Conservation (phyloP, 2,888 invertebrate genomes). For the Ophion slaviceki region DNA sequence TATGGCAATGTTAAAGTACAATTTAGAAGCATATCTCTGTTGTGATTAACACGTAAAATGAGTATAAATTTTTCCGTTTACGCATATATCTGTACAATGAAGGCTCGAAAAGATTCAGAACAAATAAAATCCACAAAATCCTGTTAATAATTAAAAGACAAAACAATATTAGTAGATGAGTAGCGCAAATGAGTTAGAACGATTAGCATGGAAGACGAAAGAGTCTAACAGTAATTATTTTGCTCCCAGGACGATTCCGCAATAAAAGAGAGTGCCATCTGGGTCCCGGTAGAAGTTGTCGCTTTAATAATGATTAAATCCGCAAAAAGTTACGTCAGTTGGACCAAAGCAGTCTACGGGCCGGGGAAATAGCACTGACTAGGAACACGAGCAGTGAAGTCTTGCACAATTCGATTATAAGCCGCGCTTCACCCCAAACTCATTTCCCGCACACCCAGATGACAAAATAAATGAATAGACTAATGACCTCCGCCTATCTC, state of each 20-base stretch:
- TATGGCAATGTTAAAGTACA: too few relatives aligned
- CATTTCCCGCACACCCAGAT: slow-evolving; percentile 20
- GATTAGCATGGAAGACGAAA: slow-evolving; percentile 15
- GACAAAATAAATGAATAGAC: slow-evolving; percentile 36
- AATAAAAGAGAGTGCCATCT: slow-evolving; percentile 59
- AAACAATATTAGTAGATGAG: neutral
- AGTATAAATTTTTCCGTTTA: neutral
- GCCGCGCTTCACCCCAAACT: slow-evolving; percentile 21
- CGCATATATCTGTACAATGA: neutral
- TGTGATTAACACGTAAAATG: too few relatives aligned
- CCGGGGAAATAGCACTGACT: slow-evolving; percentile 53
- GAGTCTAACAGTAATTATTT: slow-evolving; percentile 43
- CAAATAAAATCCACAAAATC: neutral
- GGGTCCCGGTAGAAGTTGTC: slow-evolving; percentile 66
- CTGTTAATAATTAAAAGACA: neutral
- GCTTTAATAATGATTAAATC: slow-evolving; percentile 72
- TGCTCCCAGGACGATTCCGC: slow-evolving; percentile 47
- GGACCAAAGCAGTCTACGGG: slow-evolving; percentile 46
- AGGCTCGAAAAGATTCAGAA: neutral
- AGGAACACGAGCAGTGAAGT: slow-evolving; percentile 63
- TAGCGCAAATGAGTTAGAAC: slow-evolving; percentile 26
- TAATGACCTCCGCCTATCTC: slow-evolving; percentile 28
- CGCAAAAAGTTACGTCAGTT: slow-evolving; percentile 68
- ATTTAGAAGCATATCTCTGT: too few relatives aligned
- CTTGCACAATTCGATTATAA: slow-evolving; percentile 60